Evolutionary conservation across 1,140 invertebrate genomes (phyloP).

Genomic region (Cyclina sinensis): DNA sequence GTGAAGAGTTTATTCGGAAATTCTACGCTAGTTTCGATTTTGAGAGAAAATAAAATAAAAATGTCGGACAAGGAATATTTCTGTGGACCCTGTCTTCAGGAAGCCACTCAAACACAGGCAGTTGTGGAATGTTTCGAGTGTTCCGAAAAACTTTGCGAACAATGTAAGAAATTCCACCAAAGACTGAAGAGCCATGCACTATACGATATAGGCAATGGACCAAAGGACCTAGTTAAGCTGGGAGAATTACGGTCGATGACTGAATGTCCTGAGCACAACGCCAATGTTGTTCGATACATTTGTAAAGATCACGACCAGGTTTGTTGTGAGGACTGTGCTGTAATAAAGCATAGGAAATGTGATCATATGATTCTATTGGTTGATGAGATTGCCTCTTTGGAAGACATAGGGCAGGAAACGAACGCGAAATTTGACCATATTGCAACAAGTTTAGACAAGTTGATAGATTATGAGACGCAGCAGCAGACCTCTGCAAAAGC

Average conservation of each 20-base stretch:
- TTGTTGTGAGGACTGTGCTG: neutral
- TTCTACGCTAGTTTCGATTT: neutral
- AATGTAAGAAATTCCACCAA: neutral
- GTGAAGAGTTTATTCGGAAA: too few relatives aligned
- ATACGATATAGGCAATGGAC: neutral
- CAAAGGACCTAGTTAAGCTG: neutral
- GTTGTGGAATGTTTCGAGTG: neutral
- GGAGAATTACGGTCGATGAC: neutral
- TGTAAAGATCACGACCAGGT: neutral
- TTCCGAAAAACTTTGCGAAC: neutral
- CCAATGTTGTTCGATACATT: neutral
- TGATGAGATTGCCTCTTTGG: neutral
- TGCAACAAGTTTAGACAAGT: neutral
- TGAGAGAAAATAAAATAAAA: neutral
- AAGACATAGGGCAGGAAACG: neutral
- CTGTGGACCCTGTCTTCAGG: neutral
- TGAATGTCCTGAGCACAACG: neutral
- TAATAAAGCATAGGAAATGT: neutral
- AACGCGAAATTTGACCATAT: neutral
- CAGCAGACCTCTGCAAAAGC: neutral
- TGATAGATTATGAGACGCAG: neutral
- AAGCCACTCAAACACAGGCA: neutral
- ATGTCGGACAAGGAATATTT: neutral
- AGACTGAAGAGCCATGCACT: neutral
- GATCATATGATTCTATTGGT: neutral